Conservation (phyloP, 2,888 invertebrate species). For the Pristionchus exspectatus region DNA sequence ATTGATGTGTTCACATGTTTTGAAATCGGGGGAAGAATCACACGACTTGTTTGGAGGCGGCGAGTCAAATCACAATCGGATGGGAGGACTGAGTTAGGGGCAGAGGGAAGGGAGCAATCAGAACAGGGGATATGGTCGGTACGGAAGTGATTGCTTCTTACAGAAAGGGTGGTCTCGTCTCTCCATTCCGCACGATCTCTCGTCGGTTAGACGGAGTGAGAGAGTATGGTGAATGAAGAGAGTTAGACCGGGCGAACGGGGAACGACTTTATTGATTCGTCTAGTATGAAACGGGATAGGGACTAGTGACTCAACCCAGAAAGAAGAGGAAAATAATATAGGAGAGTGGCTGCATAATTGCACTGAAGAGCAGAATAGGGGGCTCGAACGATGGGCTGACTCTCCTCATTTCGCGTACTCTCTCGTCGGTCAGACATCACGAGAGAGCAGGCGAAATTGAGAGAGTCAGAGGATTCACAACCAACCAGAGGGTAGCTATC, state of each 20-base stretch:
- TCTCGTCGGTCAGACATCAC: neutral
- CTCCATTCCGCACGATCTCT: neutral
- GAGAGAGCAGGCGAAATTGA: neutral
- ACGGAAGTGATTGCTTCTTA: neutral
- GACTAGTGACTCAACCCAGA: constrained; percentile 28
- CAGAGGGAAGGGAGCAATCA: neutral
- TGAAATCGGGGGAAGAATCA: constrained; percentile 29
- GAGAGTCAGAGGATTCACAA: constrained; percentile 19
- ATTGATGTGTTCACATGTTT: constrained; percentile 27
- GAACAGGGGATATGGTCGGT: neutral
- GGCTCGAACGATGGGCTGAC: neutral
- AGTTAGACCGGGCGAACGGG: neutral
- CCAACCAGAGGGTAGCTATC: constrained; percentile 27
- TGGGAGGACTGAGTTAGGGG: constrained; percentile 29
- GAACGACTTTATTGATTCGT: neutral
- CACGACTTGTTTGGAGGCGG: neutral
- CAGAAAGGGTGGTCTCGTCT: neutral
- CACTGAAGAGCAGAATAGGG: neutral
- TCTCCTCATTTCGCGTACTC: neutral
- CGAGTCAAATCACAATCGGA: constrained; percentile 21
- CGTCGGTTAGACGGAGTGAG: too few relatives aligned
- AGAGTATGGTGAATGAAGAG: neutral
- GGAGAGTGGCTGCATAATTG: neutral
- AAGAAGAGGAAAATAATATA: neutral
- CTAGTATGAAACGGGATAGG: neutral